Conservation (phyloP, 2,888 invertebrate species). For the Noctua janthina region DNA sequence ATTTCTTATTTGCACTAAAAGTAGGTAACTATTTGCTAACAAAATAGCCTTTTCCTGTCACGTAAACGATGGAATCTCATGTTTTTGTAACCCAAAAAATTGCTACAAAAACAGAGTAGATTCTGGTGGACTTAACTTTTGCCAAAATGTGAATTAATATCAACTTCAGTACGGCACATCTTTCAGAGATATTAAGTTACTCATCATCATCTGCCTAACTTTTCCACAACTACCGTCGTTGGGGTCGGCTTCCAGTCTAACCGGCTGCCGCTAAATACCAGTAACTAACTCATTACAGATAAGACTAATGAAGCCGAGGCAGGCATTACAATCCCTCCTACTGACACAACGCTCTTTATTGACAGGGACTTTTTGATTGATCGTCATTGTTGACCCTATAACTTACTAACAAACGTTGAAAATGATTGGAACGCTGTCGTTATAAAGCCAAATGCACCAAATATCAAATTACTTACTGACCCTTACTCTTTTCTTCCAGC, state of each 20-base stretch:
- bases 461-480: neutral
- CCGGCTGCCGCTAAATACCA: neutral
- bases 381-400: neutral
- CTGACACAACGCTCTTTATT: no score
- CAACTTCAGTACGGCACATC: neutral
- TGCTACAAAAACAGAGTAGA: neutral
- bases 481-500: slow-evolving; percentile 75
- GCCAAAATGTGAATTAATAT: neutral
- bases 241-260: neutral
- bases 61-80: neutral
- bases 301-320: neutral
- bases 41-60: slow-evolving; percentile 6
- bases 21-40: slow-evolving; percentile 1
- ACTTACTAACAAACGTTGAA: neutral
- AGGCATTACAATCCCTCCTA: neutral
- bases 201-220: neutral
- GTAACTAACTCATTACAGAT: neutral
- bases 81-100: slow-evolving; percentile 5
- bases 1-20: slow-evolving; percentile 31
- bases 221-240: neutral
- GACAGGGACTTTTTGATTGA: neutral
- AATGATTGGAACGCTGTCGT: neutral
- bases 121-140: neutral
- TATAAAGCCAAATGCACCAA: neutral
- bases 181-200: neutral